phyloP scores from a whole-genome alignment of 1,140 invertebrate species.

The Zophobas atratus region DNA sequence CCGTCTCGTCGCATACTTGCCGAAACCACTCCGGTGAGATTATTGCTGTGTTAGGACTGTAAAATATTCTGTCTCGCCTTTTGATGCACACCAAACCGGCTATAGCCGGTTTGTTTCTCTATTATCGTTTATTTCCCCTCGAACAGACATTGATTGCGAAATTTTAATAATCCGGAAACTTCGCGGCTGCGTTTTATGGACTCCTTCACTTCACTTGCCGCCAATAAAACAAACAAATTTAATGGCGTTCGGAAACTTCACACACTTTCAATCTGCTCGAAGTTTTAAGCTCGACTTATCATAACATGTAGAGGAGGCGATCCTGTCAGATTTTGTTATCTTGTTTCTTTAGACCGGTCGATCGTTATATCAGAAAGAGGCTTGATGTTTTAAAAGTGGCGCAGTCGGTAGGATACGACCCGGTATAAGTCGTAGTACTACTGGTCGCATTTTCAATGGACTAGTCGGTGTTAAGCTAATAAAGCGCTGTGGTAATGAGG shows the following conservation, averaged over 20 bases:
- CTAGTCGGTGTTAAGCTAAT: no score
- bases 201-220: neutral
- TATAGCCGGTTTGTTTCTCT: constrained; percentile 7
- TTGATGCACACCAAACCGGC: constrained; percentile 1
- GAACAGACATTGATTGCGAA: constrained; percentile 16
- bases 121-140: constrained; percentile 1
- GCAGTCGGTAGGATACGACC: no score
- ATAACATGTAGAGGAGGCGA: constrained; percentile 6
- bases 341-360: constrained; percentile 5
- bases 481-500: no score
- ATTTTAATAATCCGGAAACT: constrained; percentile 11
- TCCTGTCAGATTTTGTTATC: constrained; percentile 10
- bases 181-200: neutral
- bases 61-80: constrained; percentile 18
- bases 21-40: constrained; percentile 37
- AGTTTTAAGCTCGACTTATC: constrained; percentile 28
- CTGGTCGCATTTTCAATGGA: no score
- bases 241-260: constrained; percentile 9
- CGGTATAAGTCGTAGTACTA: no score
- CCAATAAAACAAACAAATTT: constrained; percentile 2
- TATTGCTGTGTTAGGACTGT: constrained; percentile 29
- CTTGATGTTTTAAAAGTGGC: no score
- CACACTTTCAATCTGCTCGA: constrained; percentile 15
- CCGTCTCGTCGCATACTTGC: constrained; percentile 20
- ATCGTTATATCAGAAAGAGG: no score